Percentiles rank a stretch among this genome's conserved stretches.
phyloP scores from a whole-genome alignment of 2,797 vertebrate species.

The Diceros bicornis region DNA sequence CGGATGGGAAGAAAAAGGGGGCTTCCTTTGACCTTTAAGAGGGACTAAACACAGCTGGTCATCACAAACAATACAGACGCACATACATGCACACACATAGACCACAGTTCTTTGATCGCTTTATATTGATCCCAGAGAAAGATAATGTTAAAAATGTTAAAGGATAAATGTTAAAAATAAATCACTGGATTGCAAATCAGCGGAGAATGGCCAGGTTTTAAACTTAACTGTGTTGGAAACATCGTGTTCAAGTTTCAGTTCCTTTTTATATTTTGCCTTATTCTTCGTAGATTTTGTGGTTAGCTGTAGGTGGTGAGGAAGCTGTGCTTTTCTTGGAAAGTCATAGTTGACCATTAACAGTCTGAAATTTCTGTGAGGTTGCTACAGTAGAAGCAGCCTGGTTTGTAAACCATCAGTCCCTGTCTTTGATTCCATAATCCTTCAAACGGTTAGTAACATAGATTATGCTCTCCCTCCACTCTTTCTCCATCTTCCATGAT shows the following conservation, averaged over 20 bases:
- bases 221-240: conserved; percentile 43
- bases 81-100: background rate
- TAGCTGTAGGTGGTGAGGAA: background rate
- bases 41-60: conserved; percentile 74
- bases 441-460: background rate
- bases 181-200: background rate
- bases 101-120: conserved; percentile 33
- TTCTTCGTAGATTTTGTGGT: conserved; percentile 24
- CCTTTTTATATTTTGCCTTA: conserved; percentile 26
- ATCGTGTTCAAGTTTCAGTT: conserved; percentile 27
- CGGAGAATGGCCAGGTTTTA: conserved; percentile 38
- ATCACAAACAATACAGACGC: conserved; percentile 14
- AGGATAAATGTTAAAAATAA: conserved; percentile 65
- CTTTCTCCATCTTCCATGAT: background rate
- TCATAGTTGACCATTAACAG: background rate
- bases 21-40: conserved; percentile 68
- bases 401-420: background rate
- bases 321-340: conserved; percentile 44
- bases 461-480: background rate
- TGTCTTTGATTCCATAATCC: background rate
- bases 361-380: background rate
- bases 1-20: conserved; percentile 64
- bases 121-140: conserved; percentile 46
- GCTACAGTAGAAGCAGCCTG: background rate
- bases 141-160: background rate